phyloP scores from a whole-genome alignment of 2,888 invertebrate genomes.

The Oxytorus armatus region DNA sequence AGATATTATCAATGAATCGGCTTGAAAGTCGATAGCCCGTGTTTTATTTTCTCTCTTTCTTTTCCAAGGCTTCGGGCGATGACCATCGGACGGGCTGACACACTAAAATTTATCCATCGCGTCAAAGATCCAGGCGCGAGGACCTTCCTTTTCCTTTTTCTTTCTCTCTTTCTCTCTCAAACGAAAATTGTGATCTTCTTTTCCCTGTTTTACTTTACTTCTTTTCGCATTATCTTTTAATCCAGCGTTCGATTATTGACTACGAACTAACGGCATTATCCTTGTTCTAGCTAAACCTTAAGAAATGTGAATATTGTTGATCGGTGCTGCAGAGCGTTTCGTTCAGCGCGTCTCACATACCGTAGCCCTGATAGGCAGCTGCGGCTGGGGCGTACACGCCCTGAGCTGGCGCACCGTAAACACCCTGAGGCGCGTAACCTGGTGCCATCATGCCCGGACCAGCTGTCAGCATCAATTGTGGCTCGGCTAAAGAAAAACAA shows the following conservation, averaged over 20 bases:
- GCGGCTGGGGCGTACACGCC: constrained; percentile 86
- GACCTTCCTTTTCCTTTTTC: constrained; percentile 4
- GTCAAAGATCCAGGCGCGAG: constrained; percentile 29
- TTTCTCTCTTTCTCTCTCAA: constrained; percentile 19
- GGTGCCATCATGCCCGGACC: constrained; percentile 92
- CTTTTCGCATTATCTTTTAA: constrained; percentile 66
- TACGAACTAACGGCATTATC: constrained; percentile 74
- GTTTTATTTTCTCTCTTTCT: constrained; percentile 12
- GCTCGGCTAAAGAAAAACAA: constrained; percentile 87
- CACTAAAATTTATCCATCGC: constrained; percentile 42
- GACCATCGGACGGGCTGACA: constrained; percentile 50
- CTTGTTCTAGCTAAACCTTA: constrained; percentile 80
- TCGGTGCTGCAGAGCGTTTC: constrained; percentile 71
- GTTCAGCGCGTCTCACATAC: constrained; percentile 86
- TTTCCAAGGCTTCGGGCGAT: constrained; percentile 35
- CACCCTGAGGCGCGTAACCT: constrained; percentile 85
- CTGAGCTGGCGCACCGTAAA: constrained; percentile 81
- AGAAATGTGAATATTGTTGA: constrained; percentile 81
- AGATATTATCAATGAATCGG: constrained; percentile 48
- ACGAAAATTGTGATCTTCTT: constrained; percentile 40
- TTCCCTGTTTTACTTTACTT: constrained; percentile 32
- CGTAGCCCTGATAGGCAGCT: constrained; percentile 88
- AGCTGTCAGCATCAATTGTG: constrained; percentile 99
- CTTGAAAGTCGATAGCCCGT: constrained; percentile 47
- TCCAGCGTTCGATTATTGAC: constrained; percentile 73